Evolutionary conservation across 2,113 vertebrate genomes (phyloP), one percentile per base, ranked within the genome.

Genomic region (Willisornis vidua): DNA sequence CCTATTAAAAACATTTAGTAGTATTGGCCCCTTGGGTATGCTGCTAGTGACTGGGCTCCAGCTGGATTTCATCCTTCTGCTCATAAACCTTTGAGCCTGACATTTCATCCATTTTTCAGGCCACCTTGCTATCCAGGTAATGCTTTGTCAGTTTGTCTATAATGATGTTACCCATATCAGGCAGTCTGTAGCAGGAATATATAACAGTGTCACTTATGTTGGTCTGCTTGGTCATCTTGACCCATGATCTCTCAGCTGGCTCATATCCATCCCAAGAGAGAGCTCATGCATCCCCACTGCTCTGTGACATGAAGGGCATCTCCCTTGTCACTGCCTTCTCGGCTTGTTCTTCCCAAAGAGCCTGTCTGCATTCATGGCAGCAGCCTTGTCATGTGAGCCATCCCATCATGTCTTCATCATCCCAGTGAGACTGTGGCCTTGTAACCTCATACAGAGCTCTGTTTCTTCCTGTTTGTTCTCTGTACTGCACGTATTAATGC

Each of bases 251-350:
- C 23, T 65, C 18, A 51, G 12, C n/a, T 74, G 46, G 23, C 37
- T 96, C 22, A 23, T 67, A 28, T 33, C 41, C 10, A 4, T 78
- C 23, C 23, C 14, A 41, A 65, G n/a, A 25, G 22, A 67, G 59
- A 81, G 58, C 19, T 59, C 25, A 14, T 49, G 25, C 17, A 8
- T 62, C 89, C 37, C 18, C 3, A 6, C 14, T 74, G 26, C 17
- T 35, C 4, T 68, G 10, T 75, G 0, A 0, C 25, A n/a, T 45
- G 25, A 49, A 67, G 4, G 5, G 2, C 2, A 8, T 54, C n/a
- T 87, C 6, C 8, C 63, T 63, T 79, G 31, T 51, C 11, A 12
- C 39, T 72, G 41, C 29, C 19, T 61, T 68, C 37, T 19, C 26
- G 48, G 7, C 59, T 58, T 63, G 9, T 37, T 72, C 26, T 68